Evolutionary conservation across 1,140 invertebrate species (phyloP).

Genomic region (Drosophila suzukii): DNA sequence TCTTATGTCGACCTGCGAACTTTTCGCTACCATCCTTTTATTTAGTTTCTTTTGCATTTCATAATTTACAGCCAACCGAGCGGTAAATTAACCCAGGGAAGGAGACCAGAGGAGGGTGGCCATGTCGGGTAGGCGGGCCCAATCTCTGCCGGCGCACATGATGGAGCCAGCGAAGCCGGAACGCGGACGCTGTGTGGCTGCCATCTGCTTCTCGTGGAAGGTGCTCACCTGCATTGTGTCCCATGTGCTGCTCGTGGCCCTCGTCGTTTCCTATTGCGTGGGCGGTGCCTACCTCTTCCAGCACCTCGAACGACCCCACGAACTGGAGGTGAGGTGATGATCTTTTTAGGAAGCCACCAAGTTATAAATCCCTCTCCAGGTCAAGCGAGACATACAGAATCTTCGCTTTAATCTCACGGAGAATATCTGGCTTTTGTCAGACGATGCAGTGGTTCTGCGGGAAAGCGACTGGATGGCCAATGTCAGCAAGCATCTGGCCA

Average conservation of each 20-base stretch:
- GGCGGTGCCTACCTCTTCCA: constrained; percentile 94
- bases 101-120: constrained; percentile 22
- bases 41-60: constrained; percentile 45
- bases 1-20: neutral
- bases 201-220: constrained; percentile 89
- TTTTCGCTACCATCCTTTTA: constrained; percentile 35
- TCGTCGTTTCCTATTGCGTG: constrained; percentile 93
- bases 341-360: neutral
- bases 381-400: constrained; percentile 91
- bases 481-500: constrained; percentile 83
- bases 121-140: constrained; percentile 78
- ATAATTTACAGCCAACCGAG: constrained; percentile 59
- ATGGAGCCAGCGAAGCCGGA: constrained; percentile 71
- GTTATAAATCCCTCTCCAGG: constrained; percentile 84
- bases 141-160: constrained; percentile 79
- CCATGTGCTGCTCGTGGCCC: constrained; percentile 93
- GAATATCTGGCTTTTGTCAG: constrained; percentile 92
- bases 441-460: constrained; percentile 74
- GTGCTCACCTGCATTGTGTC: constrained; percentile 94
- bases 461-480: constrained; percentile 76
- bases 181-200: constrained; percentile 85
- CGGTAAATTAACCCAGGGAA: constrained; percentile 52
- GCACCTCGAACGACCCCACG: constrained; percentile 90
- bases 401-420: constrained; percentile 91
- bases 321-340: constrained; percentile 87